Percentiles rank a stretch among this genome's conserved stretches.
phyloP scores from a whole-genome alignment of 2,113 vertebrate genomes.

The Morone chrysops region DNA sequence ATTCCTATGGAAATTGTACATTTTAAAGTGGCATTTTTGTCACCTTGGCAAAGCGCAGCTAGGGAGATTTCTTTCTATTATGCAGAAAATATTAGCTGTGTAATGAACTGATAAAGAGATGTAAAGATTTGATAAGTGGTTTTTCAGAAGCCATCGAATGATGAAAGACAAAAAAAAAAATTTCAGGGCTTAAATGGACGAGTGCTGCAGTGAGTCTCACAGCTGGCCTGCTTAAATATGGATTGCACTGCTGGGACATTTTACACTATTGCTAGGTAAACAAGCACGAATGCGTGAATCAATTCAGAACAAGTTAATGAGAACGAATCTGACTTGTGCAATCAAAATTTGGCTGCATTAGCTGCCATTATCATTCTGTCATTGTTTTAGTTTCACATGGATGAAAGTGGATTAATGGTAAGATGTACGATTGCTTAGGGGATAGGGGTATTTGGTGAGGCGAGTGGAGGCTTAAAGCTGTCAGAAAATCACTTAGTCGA shows the following conservation, averaged over 20 bases:
- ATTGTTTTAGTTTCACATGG: conserved; percentile 70
- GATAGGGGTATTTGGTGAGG: conserved; percentile 64
- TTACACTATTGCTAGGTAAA: conserved; percentile 62
- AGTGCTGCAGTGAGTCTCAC: conserved; percentile 40
- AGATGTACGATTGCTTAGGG: conserved; percentile 70
- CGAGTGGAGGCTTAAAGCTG: conserved; percentile 76
- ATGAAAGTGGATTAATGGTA: conserved; percentile 75
- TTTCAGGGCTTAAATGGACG: conserved; percentile 43
- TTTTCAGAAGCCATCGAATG: conserved; percentile 35
- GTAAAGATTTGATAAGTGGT: conserved; percentile 48
- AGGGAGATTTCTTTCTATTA: conserved; percentile 18
- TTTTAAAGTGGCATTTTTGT: conserved; percentile 40
- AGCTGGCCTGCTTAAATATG: conserved; percentile 60
- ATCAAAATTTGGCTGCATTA: conserved; percentile 73
- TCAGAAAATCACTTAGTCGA: conserved; percentile 87
- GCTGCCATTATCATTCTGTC: conserved; percentile 65
- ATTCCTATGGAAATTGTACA: conserved; percentile 59
- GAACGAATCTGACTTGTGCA: conserved; percentile 51
- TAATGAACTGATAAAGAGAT: conserved; percentile 36
- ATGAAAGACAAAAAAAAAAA: conserved; percentile 41
- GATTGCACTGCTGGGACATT: conserved; percentile 60
- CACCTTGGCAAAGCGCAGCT: conserved; percentile 22
- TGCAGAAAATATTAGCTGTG: conserved; percentile 19
- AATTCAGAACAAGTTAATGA: conserved; percentile 66
- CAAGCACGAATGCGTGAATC: conserved; percentile 59